Percentiles rank a stretch among this genome's conserved stretches.
Evolutionary conservation across 2,888 invertebrate species (phyloP).

Genomic region (Agonopterix alstromeriana): DNA sequence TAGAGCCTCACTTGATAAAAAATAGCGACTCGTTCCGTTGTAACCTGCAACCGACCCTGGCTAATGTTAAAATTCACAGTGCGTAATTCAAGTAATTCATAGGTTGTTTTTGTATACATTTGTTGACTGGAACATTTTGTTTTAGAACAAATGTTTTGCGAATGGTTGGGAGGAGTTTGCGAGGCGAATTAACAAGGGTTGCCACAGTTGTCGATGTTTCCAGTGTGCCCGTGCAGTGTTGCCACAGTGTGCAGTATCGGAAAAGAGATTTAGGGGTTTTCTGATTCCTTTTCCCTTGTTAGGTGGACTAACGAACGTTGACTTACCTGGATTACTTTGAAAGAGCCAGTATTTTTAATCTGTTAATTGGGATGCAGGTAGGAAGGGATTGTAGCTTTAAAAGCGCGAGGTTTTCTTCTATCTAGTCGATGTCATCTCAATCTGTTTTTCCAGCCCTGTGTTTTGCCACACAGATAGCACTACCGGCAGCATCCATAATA

Average conservation of each 20-base stretch:
- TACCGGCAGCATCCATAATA: no score
- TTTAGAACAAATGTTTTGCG: slow-evolving; percentile 25
- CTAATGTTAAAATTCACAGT: slow-evolving; percentile 32
- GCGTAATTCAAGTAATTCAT: slow-evolving; percentile 32
- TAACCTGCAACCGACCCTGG: not conserved
- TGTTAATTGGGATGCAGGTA: no score
- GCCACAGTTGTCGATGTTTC: slow-evolving; percentile 14
- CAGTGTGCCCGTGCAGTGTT: slow-evolving; percentile 7
- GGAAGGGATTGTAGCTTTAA: no score
- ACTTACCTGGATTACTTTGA: slow-evolving; percentile 15
- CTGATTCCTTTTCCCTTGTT: slow-evolving; percentile 16
- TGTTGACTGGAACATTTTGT: slow-evolving; percentile 25
- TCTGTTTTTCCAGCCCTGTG: no score
- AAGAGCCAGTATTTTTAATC: no score
- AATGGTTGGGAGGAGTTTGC: slow-evolving; percentile 17
- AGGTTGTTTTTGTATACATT: slow-evolving; percentile 30
- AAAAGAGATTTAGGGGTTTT: slow-evolving; percentile 21
- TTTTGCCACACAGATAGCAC: no score
- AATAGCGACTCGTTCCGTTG: not conserved
- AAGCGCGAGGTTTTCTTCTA: no score
- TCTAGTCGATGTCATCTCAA: no score
- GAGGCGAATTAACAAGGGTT: slow-evolving; percentile 23
- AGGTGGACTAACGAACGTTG: slow-evolving; percentile 21
- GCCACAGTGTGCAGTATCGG: no score
- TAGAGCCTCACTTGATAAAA: no score